Evolutionary conservation across 2,113 vertebrate genomes (phyloP).

Genomic region (Sporophila hypoxantha): DNA sequence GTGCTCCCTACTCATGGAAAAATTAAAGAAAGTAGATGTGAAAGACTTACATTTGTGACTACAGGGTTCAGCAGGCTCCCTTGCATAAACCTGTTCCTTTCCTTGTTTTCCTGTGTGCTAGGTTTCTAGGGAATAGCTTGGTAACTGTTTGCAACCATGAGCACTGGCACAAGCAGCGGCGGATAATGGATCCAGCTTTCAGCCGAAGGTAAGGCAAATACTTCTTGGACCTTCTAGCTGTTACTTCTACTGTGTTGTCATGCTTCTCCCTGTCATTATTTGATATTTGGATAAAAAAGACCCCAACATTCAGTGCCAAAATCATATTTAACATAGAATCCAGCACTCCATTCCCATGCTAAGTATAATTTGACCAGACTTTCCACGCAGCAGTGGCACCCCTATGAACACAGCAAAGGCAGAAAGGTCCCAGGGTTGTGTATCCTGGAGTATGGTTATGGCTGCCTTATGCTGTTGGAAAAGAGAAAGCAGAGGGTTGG

Average conservation of each 20-base stretch:
- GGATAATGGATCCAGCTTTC: conserved; percentile 87
- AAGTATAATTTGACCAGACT: not conserved
- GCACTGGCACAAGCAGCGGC: conserved; percentile 83
- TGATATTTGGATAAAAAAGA: not conserved
- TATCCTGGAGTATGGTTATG: not conserved
- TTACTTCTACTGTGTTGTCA: not conserved
- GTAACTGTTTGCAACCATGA: conserved; percentile 75
- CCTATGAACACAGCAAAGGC: not conserved
- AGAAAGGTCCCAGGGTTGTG: not conserved
- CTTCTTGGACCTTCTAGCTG: not conserved
- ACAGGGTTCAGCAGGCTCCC: not conserved
- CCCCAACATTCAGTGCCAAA: not conserved
- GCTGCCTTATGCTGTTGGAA: not conserved
- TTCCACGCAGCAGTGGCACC: not conserved
- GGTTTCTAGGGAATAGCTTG: conserved; percentile 84
- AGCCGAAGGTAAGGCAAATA: conserved; percentile 74
- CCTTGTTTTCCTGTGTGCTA: conserved; percentile 33
- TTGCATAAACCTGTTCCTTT: not conserved
- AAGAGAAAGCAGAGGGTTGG: not conserved
- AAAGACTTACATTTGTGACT: not conserved
- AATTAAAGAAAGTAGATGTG: not conserved
- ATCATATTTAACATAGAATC: not conserved
- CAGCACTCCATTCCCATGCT: not conserved
- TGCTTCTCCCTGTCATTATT: not conserved
- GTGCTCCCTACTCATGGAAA: not conserved